These are phyloP conservation scores for Volucella inflata DNA, from an alignment of 2,888 invertebrate genomes.

Conservation along the genomic window DNA sequence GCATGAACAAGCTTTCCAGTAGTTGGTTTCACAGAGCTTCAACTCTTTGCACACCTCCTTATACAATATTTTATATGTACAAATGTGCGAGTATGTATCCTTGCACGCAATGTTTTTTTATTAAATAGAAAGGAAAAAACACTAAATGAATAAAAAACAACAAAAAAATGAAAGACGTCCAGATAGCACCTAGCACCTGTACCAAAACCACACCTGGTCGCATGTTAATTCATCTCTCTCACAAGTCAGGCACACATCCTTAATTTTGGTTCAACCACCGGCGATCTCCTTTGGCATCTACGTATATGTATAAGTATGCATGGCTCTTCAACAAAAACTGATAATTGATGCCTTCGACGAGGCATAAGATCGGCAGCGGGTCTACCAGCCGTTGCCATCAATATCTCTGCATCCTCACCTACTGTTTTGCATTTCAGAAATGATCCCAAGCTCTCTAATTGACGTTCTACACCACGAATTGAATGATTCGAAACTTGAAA, in stretches of 20 bases:
- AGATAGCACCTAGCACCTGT: conserved; percentile 74
- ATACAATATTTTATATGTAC: not conserved
- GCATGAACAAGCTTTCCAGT: conserved; percentile 39
- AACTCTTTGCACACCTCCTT: conserved; percentile 34
- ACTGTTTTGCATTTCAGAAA: conserved; percentile 72
- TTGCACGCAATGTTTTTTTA: conserved; percentile 59
- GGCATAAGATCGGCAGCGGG: conserved; percentile 72
- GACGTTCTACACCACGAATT: conserved; percentile 72
- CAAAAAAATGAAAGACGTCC: conserved; percentile 38
- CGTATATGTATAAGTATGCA: conserved; percentile 27
- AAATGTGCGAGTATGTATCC: conserved; percentile 23
- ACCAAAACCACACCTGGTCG: conserved; percentile 76
- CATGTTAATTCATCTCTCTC: conserved; percentile 73
- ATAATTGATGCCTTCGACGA: conserved; percentile 72
- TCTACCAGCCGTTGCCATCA: conserved; percentile 60
- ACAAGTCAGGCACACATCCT: conserved; percentile 75
- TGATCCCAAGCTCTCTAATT: conserved; percentile 75
- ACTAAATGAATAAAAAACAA: conserved; percentile 22
- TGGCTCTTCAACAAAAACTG: conserved; percentile 65
- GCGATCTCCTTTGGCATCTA: conserved; percentile 69
- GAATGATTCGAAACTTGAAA: conserved; percentile 63
- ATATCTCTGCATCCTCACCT: conserved; percentile 17
- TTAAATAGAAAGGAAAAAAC: conserved; percentile 12
- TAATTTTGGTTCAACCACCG: conserved; percentile 75
- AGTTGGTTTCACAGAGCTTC: conserved; percentile 60